A percentile compares a stretch with the other conserved stretches of the same genome.
Conservation (phyloP, 1,140 invertebrate genomes). For the Lordiphosa stackelbergi region DNA sequence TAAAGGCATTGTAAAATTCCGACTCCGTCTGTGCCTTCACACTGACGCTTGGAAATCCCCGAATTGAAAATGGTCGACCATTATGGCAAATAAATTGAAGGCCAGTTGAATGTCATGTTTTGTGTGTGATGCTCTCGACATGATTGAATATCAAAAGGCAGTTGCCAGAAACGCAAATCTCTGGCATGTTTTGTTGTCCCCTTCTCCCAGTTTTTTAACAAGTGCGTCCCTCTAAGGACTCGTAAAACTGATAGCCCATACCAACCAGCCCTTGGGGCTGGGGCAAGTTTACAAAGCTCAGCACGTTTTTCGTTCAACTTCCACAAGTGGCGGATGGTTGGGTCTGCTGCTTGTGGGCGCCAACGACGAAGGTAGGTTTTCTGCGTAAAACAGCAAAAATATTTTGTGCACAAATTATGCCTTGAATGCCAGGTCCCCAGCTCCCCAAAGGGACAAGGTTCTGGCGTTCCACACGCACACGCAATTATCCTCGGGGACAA, state of each 20-base stretch:
- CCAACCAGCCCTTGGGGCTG: conserved; percentile 1
- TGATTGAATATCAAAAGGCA: conserved; percentile 75
- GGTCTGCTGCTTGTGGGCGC: conserved; percentile 7
- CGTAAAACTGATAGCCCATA: conserved; percentile 66
- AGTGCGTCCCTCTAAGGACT: conserved; percentile 63
- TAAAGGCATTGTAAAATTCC: conserved; percentile 6
- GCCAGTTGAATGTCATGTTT: conserved; percentile 45
- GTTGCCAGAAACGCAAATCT: conserved; percentile 62
- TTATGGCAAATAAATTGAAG: conserved; percentile 68
- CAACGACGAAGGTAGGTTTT: conserved; percentile 33
- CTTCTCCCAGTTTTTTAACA: conserved; percentile 47
- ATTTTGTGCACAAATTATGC: conserved; percentile 69
- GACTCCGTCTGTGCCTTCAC: conserved; percentile 11
- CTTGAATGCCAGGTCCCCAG: conserved; percentile 37
- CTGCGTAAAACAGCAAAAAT: conserved; percentile 52
- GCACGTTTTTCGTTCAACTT: conserved; percentile 62
- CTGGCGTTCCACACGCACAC: conserved; percentile 53
- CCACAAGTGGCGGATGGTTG: conserved; percentile 49
- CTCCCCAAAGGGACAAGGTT: conserved; percentile 14
- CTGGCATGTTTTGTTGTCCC: conserved; percentile 47
- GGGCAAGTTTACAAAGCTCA: conserved; percentile 55
- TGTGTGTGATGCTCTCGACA: conserved; percentile 40
- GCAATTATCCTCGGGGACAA: conserved; percentile 69
- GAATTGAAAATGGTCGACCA: conserved; percentile 52
- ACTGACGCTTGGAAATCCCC: too few relatives aligned